Evolutionary conservation across 2,888 invertebrate species (phyloP), one percentile per base, ranked within the genome.

Genomic region (Andrena praecox): DNA sequence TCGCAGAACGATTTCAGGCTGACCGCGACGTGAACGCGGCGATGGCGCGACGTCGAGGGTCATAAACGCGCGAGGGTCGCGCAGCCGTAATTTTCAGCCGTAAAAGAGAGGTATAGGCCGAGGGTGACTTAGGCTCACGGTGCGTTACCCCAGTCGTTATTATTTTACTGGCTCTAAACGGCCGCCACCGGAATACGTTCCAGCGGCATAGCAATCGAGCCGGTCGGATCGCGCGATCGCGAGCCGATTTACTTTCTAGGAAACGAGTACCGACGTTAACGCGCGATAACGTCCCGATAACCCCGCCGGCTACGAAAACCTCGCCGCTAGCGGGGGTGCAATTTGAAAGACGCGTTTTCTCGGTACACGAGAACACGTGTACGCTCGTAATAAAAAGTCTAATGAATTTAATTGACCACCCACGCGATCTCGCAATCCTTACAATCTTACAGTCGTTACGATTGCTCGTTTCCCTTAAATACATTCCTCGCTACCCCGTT

Each of bases 121-220:
- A 60, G 77, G 83, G 70, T 82, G 87, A 87, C 86, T 87, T 87
- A 86, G 91, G 81, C 84, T 68, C 66, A 69, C 67, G 75, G 64
- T 60, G 68, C 87, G 88, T 87, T 87, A 88, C 68, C 80, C 87
- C 78, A 85, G 90, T 91, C 91, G 91, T 93, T 92, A 92, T 89
- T 89, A 89, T 91, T 93, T 93, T 92, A 93, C 89, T 91, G 88
- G 89, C 90, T 82, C 82, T 89, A 90, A 92, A 91, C 86, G 89
- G 72, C 82, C 85, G 86, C 84, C 85, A 83, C 80, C 73, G 85
- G 56, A 89, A 90, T 89, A 89, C 89, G 86, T 85, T 35, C 29
- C 4, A 20, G 33, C 29, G 54, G 24, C 35, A 27, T n/a, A 10
- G 35, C 35, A 68, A 77, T 77, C 56, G 69, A 66, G 31, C 66